Base-by-base conservation (phyloP, 2,888 invertebrate genomes). In the Lithophane ornitopus region DNA sequence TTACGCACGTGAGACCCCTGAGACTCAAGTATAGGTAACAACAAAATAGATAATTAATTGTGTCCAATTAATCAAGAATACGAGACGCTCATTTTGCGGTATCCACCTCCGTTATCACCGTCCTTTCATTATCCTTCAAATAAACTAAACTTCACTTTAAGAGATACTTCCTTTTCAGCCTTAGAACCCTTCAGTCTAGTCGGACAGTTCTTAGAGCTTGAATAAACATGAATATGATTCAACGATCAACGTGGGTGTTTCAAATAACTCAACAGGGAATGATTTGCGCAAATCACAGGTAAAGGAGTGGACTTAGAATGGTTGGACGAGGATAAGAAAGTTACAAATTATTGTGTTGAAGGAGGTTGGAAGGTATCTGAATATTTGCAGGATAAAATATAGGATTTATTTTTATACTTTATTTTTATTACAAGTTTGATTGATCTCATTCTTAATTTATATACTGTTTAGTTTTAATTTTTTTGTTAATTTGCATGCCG, bases 261-360 rank as follows among this genome's bases (percentile, higher is more conserved):
- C 86, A 70, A 83, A 88, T 88, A 86, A 88, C 87, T 89, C 86
- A 87, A 80, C 66, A 16, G 58, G 49, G 68, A 79, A 87, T 85
- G 86, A 87, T 88, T 90, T 86, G 88, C 87, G 86, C 88, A 85
- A 90, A 88, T 88, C 89, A 80, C 82, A 82, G 81, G 81, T 83
- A 85, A 85, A 84, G 80, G 79, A 83, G 67, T 46, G 2, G 1
- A 8, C 80, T 66, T 70, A 16, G 85, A 87, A 69, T 71, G 1
- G 2, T 34, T 75, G 59, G 66, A 34, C 41, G 54, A n/a, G 87
- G 65, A 81, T 77, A 52, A 19, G 79, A 39, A 81, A 28, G 14
- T 34, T 46, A 2, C 1, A 46, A 28, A 46, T 14, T 0, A 34
- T 54, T 16, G 6, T 52, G 14, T 22, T 49, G 46, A 9, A 28